Conservation (phyloP, 2,888 invertebrate species). For the Cephus sareptanus region DNA sequence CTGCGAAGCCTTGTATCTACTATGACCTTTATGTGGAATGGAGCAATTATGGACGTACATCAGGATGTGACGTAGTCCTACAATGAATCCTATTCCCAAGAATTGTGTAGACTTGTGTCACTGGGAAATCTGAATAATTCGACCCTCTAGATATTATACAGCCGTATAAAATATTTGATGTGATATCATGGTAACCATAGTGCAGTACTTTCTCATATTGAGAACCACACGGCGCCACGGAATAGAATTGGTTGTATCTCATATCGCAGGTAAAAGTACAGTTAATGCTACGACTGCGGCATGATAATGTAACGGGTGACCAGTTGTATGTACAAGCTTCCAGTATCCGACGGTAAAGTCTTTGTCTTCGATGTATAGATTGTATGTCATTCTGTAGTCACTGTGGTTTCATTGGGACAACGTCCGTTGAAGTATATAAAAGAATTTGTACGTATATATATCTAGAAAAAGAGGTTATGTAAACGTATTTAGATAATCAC, state of each 20-base stretch:
- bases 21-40: background rate
- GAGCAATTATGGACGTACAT: too few species aligned
- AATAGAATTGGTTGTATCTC: background rate
- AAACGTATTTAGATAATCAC: background rate
- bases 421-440: background rate
- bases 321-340: background rate
- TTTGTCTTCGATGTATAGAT: background rate
- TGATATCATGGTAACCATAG: background rate
- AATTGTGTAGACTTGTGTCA: background rate
- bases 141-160: background rate
- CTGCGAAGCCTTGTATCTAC: background rate
- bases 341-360: background rate
- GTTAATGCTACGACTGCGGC: background rate
- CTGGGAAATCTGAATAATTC: background rate
- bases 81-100: background rate
- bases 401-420: background rate
- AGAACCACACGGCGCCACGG: background rate
- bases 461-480: background rate
- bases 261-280: background rate
- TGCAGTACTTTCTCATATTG: background rate
- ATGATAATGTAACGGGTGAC: background rate
- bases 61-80: background rate
- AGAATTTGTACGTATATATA: background rate
- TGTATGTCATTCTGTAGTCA: background rate
- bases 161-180: background rate